Evolutionary conservation across 1,140 invertebrate genomes (phyloP), one percentile per base, ranked within the genome.

Genomic region (Magallana angulata): DNA sequence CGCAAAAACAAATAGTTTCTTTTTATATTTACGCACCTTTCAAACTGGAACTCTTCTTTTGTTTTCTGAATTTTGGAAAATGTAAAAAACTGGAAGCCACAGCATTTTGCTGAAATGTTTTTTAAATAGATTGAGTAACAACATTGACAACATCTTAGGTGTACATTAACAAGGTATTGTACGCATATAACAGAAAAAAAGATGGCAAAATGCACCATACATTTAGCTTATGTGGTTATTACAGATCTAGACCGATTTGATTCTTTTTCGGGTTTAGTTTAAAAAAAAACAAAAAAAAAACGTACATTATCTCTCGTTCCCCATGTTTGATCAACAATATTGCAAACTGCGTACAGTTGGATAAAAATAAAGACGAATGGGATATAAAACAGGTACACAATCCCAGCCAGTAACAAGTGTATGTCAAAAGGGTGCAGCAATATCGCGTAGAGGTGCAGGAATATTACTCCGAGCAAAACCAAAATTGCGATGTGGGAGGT

Each of bases 251-350:
- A 48, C 5, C 2, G 5, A 48, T 48, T 48, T 5, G 5, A 4
- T 48, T 48, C 36, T 48, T 48, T 48, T 48, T 48, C 36, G 5
- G 2, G 5, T 48, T 48, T 48, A 48, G 36, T 48, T 48, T 5
- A 48, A 2, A 4, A 5, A 48, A 48, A 48, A 71, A n/a, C n/a
- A 62, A 59, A 71, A 76, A 36, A 7, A 86, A 8, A 16, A 24
- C 24, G 24, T 85, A 93, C 92, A 59, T 90, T 86, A 36, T 93
- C 92, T 36, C 92, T 85, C 0, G 92, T 93, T 12, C 92, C 92
- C 92, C 92, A 93, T 16, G 91, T 90, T 60, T 93, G 92, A 57
- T 93, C 92, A 0, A 93, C 89, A 36, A 93, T 93, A 83, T 93
- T 93, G 84, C 91, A 91, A 1, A 92, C 81, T 16, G 91, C 90